These are phyloP conservation scores for Tilapia sparmanii DNA, from an alignment of 2,113 vertebrate species.

Conservation along the genomic window DNA sequence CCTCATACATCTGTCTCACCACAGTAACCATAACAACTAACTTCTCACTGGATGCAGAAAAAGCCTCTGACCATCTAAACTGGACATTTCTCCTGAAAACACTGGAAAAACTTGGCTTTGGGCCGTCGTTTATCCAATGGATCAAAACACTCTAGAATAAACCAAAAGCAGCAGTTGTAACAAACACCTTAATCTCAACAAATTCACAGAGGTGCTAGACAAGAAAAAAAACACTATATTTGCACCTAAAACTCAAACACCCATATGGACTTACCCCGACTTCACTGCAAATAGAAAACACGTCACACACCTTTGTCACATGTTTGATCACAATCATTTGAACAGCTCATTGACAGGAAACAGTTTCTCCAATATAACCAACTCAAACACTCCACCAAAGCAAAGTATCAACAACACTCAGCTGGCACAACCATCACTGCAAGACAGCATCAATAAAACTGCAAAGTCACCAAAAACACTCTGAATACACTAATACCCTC, in stretches of 20 bases:
- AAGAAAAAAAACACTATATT: not conserved
- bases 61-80: not conserved
- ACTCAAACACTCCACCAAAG: not conserved
- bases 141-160: not conserved
- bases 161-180: not conserved
- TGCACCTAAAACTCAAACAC: not conserved
- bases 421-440: not conserved
- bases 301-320: accelerated
- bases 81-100: not conserved
- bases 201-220: not conserved
- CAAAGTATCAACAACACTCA: not conserved
- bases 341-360: not conserved
- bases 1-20: accelerated
- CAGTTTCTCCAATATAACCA: not conserved
- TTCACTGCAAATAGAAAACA: not conserved
- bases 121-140: not conserved
- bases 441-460: accelerated
- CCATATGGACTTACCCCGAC: not conserved
- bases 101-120: accelerated
- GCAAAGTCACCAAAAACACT: not conserved
- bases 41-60: not conserved
- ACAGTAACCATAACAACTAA: accelerated
- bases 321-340: accelerated
- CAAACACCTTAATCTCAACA: not conserved
- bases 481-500: not conserved